These are phyloP conservation scores for Gracilinanus agilis DNA, from an alignment of 2,113 vertebrate species.

Conservation along the genomic window DNA sequence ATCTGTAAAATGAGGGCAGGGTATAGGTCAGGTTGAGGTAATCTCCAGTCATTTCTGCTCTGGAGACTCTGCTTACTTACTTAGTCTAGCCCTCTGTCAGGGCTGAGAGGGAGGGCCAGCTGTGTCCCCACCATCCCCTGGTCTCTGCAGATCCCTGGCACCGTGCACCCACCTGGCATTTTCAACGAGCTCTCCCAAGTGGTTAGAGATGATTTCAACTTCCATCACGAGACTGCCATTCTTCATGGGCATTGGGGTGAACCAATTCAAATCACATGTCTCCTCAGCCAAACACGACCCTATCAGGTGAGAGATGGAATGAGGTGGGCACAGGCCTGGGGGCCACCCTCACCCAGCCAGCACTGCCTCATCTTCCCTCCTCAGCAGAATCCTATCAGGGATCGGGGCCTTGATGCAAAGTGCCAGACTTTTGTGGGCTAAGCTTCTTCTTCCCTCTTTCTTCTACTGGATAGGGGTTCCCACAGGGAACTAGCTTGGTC, in stretches of 20 bases:
- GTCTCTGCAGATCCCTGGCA: too few relatives aligned
- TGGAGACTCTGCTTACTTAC: neutral
- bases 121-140: neutral
- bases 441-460: neutral
- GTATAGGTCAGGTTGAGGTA: neutral
- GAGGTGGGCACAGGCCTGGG: neutral
- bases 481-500: neutral
- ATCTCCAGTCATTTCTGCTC: neutral
- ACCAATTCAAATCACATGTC: slow-evolving; percentile 78
- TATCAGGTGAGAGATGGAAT: neutral
- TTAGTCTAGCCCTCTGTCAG: neutral
- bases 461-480: neutral
- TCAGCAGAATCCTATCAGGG: neutral
- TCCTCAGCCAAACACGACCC: slow-evolving; percentile 61
- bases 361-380: neutral
- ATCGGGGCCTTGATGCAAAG: neutral
- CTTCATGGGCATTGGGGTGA: slow-evolving; percentile 79
- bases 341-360: neutral
- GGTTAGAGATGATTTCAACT: slow-evolving; percentile 64
- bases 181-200: slow-evolving; percentile 65
- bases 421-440: neutral
- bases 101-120: neutral
- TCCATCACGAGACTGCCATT: slow-evolving; percentile 74
- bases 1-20: neutral
- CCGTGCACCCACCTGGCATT: slow-evolving; percentile 62